Percentiles rank a stretch among this genome's conserved stretches.
phyloP scores from a whole-genome alignment of 2,888 invertebrate species.

The Elegia similella region DNA sequence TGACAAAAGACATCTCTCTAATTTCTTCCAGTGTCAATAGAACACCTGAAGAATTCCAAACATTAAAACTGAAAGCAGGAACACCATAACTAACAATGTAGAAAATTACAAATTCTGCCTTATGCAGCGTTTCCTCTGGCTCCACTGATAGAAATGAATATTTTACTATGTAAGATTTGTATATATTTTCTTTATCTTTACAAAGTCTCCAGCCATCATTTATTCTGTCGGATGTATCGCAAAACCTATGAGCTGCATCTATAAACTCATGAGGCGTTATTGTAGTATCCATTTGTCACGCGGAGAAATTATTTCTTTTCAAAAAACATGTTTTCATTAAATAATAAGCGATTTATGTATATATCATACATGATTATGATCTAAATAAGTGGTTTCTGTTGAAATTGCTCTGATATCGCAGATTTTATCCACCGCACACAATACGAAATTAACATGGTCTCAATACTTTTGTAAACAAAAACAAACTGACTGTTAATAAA shows the following conservation, averaged over 20 bases:
- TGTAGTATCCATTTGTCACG: not conserved
- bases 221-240: constrained; percentile 62
- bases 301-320: too few species aligned
- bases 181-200: constrained; percentile 39
- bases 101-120: constrained; percentile 85
- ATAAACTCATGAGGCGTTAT: constrained; percentile 54
- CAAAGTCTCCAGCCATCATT: constrained; percentile 60
- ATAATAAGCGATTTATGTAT: too few species aligned
- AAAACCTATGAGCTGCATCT: constrained; percentile 60
- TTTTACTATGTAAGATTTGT: constrained; percentile 61
- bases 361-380: too few species aligned
- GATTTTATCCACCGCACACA: too few species aligned
- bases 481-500: too few species aligned
- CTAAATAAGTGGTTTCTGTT: too few species aligned
- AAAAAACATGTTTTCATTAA: too few species aligned
- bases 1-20: constrained; percentile 69
- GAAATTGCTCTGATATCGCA: too few species aligned
- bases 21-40: constrained; percentile 80
- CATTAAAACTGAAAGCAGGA: constrained; percentile 87
- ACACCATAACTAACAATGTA: constrained; percentile 87
- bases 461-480: too few species aligned
- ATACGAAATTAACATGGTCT: too few species aligned
- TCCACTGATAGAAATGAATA: constrained; percentile 52
- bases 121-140: constrained; percentile 30
- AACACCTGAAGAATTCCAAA: constrained; percentile 83